Percentiles rank a stretch among this genome's conserved stretches.
These are phyloP conservation scores for Caenorhabditis sulstoni DNA, from an alignment of 2,888 invertebrate species.

Conservation along the genomic window DNA sequence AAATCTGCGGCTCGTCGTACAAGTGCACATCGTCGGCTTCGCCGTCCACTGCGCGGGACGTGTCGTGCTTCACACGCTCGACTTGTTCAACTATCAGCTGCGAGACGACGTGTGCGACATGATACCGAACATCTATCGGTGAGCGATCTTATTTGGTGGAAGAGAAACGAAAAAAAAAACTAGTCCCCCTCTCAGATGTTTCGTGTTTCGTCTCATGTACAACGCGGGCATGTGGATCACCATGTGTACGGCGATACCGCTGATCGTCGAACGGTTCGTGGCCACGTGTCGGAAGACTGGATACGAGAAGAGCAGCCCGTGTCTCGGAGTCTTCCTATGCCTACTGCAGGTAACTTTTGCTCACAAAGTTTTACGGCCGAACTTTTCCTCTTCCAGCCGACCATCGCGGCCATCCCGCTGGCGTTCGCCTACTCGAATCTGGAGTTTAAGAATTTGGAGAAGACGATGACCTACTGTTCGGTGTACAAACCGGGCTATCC, in stretches of 20 bases:
- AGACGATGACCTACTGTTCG: conserved; percentile 38
- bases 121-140: conserved; percentile 44
- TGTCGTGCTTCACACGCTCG: conserved; percentile 31
- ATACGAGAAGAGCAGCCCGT: conserved; percentile 28
- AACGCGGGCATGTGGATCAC: conserved; percentile 47
- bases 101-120: conserved; percentile 23
- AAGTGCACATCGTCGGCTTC: conserved; percentile 43
- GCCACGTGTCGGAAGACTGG: conserved; percentile 14
- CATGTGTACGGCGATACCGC: conserved; percentile 12
- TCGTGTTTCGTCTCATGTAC: conserved; percentile 45
- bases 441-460: conserved; percentile 15
- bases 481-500: conserved; percentile 33
- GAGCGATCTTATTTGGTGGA: neutral
- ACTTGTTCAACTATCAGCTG: conserved; percentile 39
- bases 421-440: conserved; percentile 28
- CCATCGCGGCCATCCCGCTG: conserved; percentile 28
- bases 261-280: conserved; percentile 27
- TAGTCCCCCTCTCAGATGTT: conserved; percentile 29
- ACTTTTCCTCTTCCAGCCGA: conserved; percentile 3
- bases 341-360: neutral
- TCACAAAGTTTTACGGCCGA: neutral
- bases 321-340: conserved; percentile 15
- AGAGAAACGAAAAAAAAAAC: too few relatives aligned
- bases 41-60: conserved; percentile 32
- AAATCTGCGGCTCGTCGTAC: conserved; percentile 19